Conservation (phyloP, 37 sponge, comb jelly and placozoan species). For the Corticium candelabrum region DNA sequence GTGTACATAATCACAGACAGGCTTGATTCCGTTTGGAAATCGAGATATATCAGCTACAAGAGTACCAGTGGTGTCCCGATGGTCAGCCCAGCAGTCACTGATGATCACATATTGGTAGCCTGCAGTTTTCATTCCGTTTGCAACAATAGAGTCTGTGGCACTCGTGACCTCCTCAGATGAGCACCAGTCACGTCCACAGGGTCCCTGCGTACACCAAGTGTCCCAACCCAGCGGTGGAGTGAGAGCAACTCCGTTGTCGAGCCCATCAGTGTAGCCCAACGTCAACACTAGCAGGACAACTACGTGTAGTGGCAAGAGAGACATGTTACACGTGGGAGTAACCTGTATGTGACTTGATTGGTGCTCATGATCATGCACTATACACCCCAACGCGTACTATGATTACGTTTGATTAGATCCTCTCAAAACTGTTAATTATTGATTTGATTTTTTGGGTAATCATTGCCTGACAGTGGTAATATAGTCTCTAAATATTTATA, state of each 20-base stretch:
- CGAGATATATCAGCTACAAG: not conserved
- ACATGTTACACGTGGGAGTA: too few species aligned
- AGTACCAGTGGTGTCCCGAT: not conserved
- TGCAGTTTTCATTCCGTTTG: slow-evolving; percentile 3
- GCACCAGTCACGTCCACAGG: not conserved
- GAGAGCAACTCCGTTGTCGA: not conserved
- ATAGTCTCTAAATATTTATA: too few species aligned
- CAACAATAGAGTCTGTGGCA: not conserved
- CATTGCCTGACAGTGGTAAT: too few species aligned
- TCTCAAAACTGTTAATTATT: too few species aligned
- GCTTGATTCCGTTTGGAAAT: slow-evolving; percentile 7
- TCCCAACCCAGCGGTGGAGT: slow-evolving; percentile 2
- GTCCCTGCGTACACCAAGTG: slow-evolving; percentile 14
- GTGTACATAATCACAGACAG: not conserved
- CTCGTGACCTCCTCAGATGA: not conserved
- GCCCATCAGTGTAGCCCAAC: not conserved
- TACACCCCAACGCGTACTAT: too few species aligned
- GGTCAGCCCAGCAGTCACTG: slow-evolving; percentile 7
- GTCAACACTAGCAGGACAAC: not conserved
- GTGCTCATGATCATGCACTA: too few species aligned
- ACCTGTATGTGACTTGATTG: too few species aligned
- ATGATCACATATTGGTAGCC: slow-evolving; percentile 5
- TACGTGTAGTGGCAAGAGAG: too few species aligned
- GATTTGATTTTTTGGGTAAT: too few species aligned
- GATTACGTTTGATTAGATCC: too few species aligned